Conservation (phyloP, 2,113 vertebrate genomes). For the Zosterops hypoxanthus region DNA sequence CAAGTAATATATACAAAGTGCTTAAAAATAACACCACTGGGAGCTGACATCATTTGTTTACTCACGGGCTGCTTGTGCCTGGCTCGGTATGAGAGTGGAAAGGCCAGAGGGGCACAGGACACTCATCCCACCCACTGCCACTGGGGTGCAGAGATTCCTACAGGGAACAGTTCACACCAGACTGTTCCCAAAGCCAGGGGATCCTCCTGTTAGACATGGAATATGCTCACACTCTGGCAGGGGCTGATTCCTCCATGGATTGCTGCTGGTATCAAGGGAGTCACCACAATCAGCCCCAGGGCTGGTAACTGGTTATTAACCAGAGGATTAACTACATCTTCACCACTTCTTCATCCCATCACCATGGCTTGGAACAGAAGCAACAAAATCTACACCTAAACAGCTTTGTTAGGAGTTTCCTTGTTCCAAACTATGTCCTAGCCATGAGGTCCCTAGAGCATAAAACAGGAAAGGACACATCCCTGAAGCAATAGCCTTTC, state of each 20-base stretch:
- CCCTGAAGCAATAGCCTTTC: background rate
- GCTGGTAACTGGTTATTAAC: background rate
- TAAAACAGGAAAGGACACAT: background rate
- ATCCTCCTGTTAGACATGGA: background rate
- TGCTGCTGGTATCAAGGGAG: fast-evolving
- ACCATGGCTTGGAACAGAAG: background rate
- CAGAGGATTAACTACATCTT: background rate
- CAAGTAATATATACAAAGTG: conserved; percentile 40
- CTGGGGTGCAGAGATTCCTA: background rate
- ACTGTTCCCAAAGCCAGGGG: background rate
- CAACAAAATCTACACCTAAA: background rate
- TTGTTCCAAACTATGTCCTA: background rate
- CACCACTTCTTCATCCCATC: background rate
- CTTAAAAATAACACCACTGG: conserved; percentile 13
- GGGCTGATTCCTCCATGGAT: background rate
- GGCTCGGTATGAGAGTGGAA: fast-evolving
- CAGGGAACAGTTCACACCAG: background rate
- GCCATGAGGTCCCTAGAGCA: background rate
- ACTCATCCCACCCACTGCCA: background rate
- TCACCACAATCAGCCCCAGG: background rate
- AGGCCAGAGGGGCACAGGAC: background rate
- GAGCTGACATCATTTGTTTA: conserved; percentile 44
- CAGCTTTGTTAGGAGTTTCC: background rate
- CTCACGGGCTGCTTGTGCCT: background rate
- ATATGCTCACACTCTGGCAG: fast-evolving